Evolutionary conservation across 1,140 invertebrate species (phyloP), one percentile per base, ranked within the genome.

Genomic region (Uloborus diversus): DNA sequence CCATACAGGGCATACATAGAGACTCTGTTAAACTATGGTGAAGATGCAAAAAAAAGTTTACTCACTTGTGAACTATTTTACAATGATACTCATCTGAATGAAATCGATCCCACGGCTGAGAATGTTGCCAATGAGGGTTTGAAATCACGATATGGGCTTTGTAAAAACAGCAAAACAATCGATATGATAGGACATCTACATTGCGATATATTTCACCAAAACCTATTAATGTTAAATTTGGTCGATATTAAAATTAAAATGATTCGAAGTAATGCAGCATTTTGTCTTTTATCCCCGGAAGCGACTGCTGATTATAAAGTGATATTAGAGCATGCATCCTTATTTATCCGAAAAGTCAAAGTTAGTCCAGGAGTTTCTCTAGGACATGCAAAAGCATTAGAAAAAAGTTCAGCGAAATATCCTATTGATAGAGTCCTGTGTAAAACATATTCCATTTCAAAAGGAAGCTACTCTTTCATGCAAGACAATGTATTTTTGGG

Each of bases 401-500:
- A 47, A n/a, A 47, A 47, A n/a, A 47, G 9, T 11, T 11, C 42
- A n/a, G 42, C 42, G n/a, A 47, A 47, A 47, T 47, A 47, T n/a
- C 42, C 42, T n/a, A 47, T 47, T n/a, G 42, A 47, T n/a, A 47
- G 42, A n/a, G 42, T 47, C 9, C n/a, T 47, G n/a, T 47, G 56
- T 23, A 57, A 57, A 57, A 23, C 23, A 25, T 57, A n/a, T 23
- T 57, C 56, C 7, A 23, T 57, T 13, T 23, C 56, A 13, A 9
- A 57, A 23, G 56, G 56, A 13, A 57, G 25, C 23, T 13, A 13
- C 7, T 13, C 7, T 14, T 14, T 57, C 25, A 23, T 57, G 9
- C 14, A 57, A 57, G 66, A 79, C 2, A 65, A 64, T 51, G 11
- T 78, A 69, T 65, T 70, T 17, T 30, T 9, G 17, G 65, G 64